A percentile compares a stretch with the other conserved stretches of the same genome.
phyloP scores from a whole-genome alignment of 2,113 vertebrate genomes.

The Macaca fascicularis region T2T-MFA8v1.1 NC_088377.1:49280501-49281000 shows the following conservation, averaged over 20 bases:
- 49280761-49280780: not conserved
- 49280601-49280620: conserved; percentile 81
- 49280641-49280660: not conserved
- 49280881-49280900: conserved; percentile 90
- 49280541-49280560: not conserved
- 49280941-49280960: conserved; percentile 92
- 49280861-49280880: conserved; percentile 97
- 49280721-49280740: not conserved
- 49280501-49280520: not conserved
- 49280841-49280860: conserved; percentile 87
- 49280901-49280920: conserved; percentile 90
- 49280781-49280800: not conserved
- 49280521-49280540: not conserved
- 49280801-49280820: not conserved
- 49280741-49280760: not conserved
- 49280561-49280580: conserved; percentile 88
- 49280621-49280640: not conserved
- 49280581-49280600: conserved; percentile 94
- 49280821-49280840: not conserved
- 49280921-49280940: conserved; percentile 97
- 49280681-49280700: not conserved
- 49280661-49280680: not conserved
- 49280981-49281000: rapidly evolving
- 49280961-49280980: conserved; percentile 79
- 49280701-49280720: rapidly evolving